Percentiles rank a stretch among this genome's conserved stretches.
Conservation (phyloP, 23 tunicate genomes). For the Ciona savignyi region DNA sequence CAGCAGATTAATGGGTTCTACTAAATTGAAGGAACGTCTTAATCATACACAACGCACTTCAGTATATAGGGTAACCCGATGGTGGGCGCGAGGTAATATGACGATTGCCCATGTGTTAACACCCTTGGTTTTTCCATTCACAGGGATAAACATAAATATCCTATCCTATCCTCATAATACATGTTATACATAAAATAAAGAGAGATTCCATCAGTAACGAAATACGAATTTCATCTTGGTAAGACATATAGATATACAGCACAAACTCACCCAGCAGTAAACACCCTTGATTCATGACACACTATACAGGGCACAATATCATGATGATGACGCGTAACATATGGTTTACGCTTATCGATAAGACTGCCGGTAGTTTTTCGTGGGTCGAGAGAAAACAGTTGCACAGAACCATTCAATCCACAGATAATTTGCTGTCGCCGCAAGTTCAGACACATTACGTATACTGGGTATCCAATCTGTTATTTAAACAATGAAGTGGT, state of each 20-base stretch:
- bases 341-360: conserved; percentile 51
- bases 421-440: conserved; percentile 75
- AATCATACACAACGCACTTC: no score
- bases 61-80: no score
- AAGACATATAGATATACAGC: neutral
- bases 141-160: no score
- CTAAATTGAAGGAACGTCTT: no score
- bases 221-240: neutral
- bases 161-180: no score
- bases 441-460: conserved; percentile 51
- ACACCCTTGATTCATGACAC: conserved; percentile 87
- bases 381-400: conserved; percentile 54
- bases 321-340: conserved; percentile 40
- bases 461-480: conserved; percentile 66
- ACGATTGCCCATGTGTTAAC: no score
- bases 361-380: conserved; percentile 23
- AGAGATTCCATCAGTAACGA: neutral
- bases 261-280: conserved; percentile 79
- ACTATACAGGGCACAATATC: conserved; percentile 83
- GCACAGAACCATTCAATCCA: conserved; percentile 48
- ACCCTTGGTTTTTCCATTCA: no score
- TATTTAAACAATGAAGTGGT: no score
- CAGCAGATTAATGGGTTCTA: no score
- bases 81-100: no score
- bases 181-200: neutral